phyloP scores from a whole-genome alignment of 2,888 invertebrate species.

The Troilus luridus region DNA sequence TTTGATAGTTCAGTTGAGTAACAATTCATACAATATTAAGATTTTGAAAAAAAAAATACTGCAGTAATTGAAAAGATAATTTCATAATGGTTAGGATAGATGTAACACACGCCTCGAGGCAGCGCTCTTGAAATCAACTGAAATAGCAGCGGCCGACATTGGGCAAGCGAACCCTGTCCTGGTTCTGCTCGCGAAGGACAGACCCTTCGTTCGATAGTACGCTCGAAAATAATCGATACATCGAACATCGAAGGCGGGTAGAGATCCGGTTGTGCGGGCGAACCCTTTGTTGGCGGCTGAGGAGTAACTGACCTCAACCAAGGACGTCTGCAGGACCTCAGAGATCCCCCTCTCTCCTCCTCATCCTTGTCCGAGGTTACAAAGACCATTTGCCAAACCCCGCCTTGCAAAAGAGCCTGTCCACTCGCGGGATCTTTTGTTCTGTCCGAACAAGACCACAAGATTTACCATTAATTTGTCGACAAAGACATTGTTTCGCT shows the following conservation, averaged over 20 bases:
- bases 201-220: background rate
- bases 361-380: background rate
- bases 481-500: background rate
- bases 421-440: background rate
- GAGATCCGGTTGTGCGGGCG: constrained; percentile 14
- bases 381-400: constrained; percentile 45
- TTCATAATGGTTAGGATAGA: background rate
- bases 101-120: constrained; percentile 14
- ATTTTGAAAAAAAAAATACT: background rate
- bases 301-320: constrained; percentile 55
- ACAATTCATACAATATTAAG: background rate
- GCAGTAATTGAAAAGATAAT: constrained; percentile 9
- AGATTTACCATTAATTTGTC: background rate
- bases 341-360: background rate
- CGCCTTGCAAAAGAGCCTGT: background rate
- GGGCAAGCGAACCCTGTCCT: constrained; percentile 1
- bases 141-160: constrained; percentile 13
- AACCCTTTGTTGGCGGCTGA: constrained; percentile 49
- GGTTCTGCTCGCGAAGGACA: background rate
- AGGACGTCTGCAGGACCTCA: constrained; percentile 29
- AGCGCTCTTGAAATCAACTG: constrained; percentile 37
- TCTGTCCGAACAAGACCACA: background rate
- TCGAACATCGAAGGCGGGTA: background rate
- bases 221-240: background rate
- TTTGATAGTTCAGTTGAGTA: background rate